Base-by-base conservation (phyloP, 2,888 invertebrate species). In the Gymnosoma rotundatum region DNA sequence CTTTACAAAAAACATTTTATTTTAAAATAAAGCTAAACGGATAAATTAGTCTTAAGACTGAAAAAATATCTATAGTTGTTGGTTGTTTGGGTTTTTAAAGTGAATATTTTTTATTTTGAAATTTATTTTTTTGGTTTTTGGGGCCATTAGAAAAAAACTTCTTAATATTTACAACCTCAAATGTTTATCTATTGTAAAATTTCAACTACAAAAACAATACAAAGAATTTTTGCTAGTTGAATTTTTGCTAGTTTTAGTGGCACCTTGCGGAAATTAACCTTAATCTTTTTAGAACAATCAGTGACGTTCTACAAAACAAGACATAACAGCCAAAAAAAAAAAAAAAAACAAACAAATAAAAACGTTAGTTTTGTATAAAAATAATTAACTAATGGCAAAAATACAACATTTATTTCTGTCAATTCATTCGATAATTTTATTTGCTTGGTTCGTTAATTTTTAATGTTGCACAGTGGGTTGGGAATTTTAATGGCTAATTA, bases 401-500 rank as follows among this genome's bases (percentile, higher is more conserved):
- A 61, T 36, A 52, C 14, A 18, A 48, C 18, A 14, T 32, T 32
- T 18, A 48, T 58, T 70, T 70, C 69, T 81, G 75, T 75, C 69
- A 81, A 70, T 42, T 42, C 42, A 42, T 42, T 42, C 42, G 42
- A 42, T 42, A 42, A 42, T 58, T 80, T 74, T 8, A 16, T 52
- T 52, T 78, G 18, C 60, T 72, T 76, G 81, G 52, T 82, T 70
- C 75, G 81, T 76, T 82, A 63, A 74, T 54, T 74, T 74, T 80
- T 50, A 52, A 56, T 82, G 81, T 16, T 52, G 69, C 56, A 81
- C 81, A 73, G 79, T 79, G 79, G 78, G 38, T 20, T 8, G n/a
- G 16, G 2, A 50, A 50, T 1, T n/a, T 1, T 4, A n/a, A 8
- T 18, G 42, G 12, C 12, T 12, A 42, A 42, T 42, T 10, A 42